Evolutionary conservation across 2,113 vertebrate species (phyloP), one percentile per base, ranked within the genome.

Genomic region (Lepidothrix coronata): DNA sequence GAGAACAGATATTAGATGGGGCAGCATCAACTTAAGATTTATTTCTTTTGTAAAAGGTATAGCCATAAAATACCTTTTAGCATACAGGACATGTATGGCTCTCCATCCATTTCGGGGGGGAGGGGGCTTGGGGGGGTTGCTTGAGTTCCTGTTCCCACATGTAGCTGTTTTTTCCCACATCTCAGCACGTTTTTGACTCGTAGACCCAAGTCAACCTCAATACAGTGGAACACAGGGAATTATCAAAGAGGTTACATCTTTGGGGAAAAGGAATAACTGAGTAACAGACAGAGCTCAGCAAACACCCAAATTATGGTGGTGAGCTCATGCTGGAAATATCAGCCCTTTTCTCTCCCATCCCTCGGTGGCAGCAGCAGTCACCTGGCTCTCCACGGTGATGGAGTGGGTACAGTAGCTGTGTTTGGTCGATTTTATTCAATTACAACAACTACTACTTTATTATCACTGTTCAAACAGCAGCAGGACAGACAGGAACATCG

Each of bases 1-100:
- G 25, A 55, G 57, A 81, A 57, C 1, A 63, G 67, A 87, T 48
- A 63, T 35, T 7, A 67, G 52, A 59, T 41, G 12, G 57, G 52
- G 73, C 17, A 88, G 58, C n/a, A 91, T 23, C 51, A 88, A 82
- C 16, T 35, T 39, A 31, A 71, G 72, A 72, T 16, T 2, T 8
- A 22, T 55, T 78, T 41, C 1, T 39, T 39, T 51, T 61, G 8
- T 49, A 51, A 65, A 73, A 62, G 12, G 6, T 13, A 49, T 1
- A 51, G 28, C 31, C 22, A 33, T 17, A 65, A 76, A 76, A 18
- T 33, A 61, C 12, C 6, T 88, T 73, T 2, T 10, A 39, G 19
- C 13, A 31, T 7, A 12, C 6, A n/a, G 61, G 54, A 66, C 0
- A 4, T 0, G 0, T 24, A 16, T 6, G n/a, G 51, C 6, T 76